A percentile compares a stretch with the other conserved stretches of the same genome.
Conservation (phyloP, 2,888 invertebrate species). For the Agrochola lota region DNA sequence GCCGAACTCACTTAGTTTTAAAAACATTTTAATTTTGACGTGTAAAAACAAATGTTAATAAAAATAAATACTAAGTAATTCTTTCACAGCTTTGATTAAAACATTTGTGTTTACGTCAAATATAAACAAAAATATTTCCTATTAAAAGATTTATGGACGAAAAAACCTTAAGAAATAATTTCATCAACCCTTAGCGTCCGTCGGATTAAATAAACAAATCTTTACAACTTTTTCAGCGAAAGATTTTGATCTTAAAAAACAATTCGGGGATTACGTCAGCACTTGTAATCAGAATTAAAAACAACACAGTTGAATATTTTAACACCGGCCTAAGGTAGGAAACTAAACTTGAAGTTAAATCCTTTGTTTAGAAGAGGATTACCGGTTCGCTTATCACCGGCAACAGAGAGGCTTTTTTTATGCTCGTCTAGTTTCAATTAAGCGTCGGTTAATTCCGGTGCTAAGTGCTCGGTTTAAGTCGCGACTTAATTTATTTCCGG, state of each 20-base stretch:
- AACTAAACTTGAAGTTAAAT: conserved; percentile 81
- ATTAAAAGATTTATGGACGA: conserved; percentile 47
- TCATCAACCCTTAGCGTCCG: conserved; percentile 65
- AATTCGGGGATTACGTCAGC: conserved; percentile 82
- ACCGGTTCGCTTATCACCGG: conserved; percentile 80
- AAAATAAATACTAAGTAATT: conserved; percentile 13
- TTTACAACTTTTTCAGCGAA: conserved; percentile 72
- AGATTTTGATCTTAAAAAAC: conserved; percentile 76
- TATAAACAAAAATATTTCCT: conserved; percentile 32
- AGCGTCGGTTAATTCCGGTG: conserved; percentile 85
- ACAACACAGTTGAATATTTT: conserved; percentile 78
- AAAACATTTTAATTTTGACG: too few species aligned
- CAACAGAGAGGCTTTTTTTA: conserved; percentile 77
- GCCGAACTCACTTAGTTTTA: too few species aligned
- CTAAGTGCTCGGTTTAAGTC: conserved; percentile 87
- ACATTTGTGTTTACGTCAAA: conserved; percentile 25
- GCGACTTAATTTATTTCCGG: conserved; percentile 86
- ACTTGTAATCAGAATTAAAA: conserved; percentile 84
- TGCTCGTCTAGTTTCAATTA: conserved; percentile 88
- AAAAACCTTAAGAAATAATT: conserved; percentile 62
- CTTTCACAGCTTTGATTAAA: conserved; percentile 38
- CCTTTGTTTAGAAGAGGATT: conserved; percentile 85
- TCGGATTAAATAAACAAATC: conserved; percentile 70
- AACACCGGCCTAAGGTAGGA: conserved; percentile 64
- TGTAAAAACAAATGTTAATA: background rate